Percentiles rank a stretch among this genome's conserved stretches.
These are phyloP conservation scores for Dasypus novemcinctus DNA, from an alignment of 2,113 vertebrate genomes.

Conservation along the genomic window DNA sequence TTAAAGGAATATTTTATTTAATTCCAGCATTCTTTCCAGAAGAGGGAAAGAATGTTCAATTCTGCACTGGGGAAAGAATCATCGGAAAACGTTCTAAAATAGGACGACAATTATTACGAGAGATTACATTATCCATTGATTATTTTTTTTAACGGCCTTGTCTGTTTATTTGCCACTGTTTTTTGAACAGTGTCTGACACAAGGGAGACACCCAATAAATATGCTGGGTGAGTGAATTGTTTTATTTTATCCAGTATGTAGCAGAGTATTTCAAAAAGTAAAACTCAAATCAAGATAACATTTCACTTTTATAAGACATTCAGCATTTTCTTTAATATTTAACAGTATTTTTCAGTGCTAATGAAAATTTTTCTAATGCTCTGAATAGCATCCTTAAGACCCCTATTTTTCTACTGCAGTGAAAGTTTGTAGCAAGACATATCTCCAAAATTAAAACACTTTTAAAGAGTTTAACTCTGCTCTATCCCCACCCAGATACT, in stretches of 20 bases:
- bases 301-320: conserved; percentile 3
- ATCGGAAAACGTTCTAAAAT: background rate
- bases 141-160: background rate
- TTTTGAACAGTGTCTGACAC: background rate
- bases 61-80: background rate
- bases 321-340: conserved; percentile 6
- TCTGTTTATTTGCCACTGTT: background rate
- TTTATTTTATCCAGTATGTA: background rate
- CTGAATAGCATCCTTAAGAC: background rate
- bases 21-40: too few species aligned
- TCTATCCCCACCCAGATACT: background rate
- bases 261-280: conserved; percentile 4
- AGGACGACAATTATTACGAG: background rate
- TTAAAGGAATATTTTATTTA: background rate
- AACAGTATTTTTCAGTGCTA: background rate
- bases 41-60: background rate
- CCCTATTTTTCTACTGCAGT: background rate
- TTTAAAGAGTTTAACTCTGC: background rate
- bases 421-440: conserved; percentile 26
- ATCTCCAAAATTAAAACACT: background rate
- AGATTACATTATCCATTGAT: background rate
- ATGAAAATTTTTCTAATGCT: conserved; percentile 10
- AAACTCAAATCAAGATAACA: background rate
- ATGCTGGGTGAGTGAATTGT: background rate
- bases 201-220: background rate